Evolutionary conservation across 2,888 invertebrate species (phyloP).

Genomic region (Loripinus fragilis): DNA sequence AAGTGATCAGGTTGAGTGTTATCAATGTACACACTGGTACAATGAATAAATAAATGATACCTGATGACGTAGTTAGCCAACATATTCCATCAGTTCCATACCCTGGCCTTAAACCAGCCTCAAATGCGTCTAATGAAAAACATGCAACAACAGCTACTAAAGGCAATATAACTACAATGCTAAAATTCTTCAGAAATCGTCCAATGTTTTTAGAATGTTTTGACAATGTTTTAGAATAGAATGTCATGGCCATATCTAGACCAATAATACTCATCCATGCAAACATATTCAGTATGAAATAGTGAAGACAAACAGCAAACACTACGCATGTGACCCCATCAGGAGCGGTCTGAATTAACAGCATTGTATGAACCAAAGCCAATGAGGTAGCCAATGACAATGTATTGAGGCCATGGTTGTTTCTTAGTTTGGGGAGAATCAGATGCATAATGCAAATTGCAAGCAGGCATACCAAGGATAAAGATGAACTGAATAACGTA

Average conservation of each 20-base stretch:
- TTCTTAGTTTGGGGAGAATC: conserved; percentile 22
- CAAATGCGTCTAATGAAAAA: conserved; percentile 15
- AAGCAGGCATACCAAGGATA: conserved; percentile 21
- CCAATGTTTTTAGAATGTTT: not conserved
- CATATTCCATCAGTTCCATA: conserved; percentile 31
- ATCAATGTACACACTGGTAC: conserved; percentile 26
- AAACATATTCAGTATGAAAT: conserved; percentile 28
- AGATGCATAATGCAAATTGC: conserved; percentile 24
- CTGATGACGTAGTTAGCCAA: conserved; percentile 31
- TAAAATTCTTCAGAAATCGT: conserved; percentile 18
- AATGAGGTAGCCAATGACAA: conserved; percentile 30
- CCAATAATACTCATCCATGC: conserved; percentile 44
- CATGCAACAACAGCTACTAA: not conserved
- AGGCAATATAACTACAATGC: conserved; percentile 14
- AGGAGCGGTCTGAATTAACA: not conserved
- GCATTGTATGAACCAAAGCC: conserved; percentile 23
- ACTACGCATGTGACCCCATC: not conserved
- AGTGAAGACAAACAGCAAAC: conserved; percentile 22
- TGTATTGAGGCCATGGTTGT: conserved; percentile 40
- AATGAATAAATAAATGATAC: conserved; percentile 28
- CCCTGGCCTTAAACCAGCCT: not conserved
- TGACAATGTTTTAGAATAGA: conserved; percentile 3
- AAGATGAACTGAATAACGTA: conserved; percentile 31
- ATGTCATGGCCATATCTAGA: conserved; percentile 32
- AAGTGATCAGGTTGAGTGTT: conserved; percentile 23